Evolutionary conservation across 2,113 vertebrate genomes (phyloP).

Genomic region (Pluvialis apricaria): DNA sequence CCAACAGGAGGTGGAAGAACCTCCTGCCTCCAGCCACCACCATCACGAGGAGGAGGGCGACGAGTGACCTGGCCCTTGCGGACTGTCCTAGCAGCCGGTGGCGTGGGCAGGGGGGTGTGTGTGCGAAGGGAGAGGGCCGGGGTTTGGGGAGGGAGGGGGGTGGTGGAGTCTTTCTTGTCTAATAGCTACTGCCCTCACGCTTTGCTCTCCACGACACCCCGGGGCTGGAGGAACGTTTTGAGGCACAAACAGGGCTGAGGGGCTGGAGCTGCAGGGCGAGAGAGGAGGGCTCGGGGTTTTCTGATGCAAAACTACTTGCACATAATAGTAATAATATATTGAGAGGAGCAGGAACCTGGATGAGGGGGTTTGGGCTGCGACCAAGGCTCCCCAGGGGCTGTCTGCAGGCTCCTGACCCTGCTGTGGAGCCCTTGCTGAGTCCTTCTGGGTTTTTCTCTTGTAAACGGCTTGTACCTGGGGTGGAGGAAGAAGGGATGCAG

Average conservation of each 20-base stretch:
- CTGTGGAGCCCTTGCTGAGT: background rate
- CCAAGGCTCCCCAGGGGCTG: background rate
- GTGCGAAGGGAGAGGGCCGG: background rate
- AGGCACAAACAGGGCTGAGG: background rate
- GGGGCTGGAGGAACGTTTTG: background rate
- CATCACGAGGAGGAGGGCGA: constrained; percentile 58
- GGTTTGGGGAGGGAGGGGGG: constrained; percentile 58
- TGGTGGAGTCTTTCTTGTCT: constrained; percentile 13
- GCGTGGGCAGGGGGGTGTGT: background rate
- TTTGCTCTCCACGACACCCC: background rate
- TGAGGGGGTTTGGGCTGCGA: background rate
- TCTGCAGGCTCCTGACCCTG: background rate
- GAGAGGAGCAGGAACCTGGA: background rate
- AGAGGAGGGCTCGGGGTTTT: background rate
- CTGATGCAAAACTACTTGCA: constrained; percentile 55
- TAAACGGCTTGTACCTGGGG: accelerated
- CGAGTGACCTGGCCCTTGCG: background rate
- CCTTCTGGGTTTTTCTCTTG: background rate
- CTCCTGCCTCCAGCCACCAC: constrained; percentile 26
- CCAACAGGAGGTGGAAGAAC: constrained; percentile 37
- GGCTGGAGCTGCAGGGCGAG: constrained; percentile 29
- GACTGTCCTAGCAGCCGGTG: background rate
- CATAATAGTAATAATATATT: constrained; percentile 74
- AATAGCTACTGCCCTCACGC: background rate
- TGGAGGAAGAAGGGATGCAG: background rate